Evolutionary conservation across 2,797 vertebrate genomes (phyloP).

Genomic region (Arremon brunneinucha): DNA sequence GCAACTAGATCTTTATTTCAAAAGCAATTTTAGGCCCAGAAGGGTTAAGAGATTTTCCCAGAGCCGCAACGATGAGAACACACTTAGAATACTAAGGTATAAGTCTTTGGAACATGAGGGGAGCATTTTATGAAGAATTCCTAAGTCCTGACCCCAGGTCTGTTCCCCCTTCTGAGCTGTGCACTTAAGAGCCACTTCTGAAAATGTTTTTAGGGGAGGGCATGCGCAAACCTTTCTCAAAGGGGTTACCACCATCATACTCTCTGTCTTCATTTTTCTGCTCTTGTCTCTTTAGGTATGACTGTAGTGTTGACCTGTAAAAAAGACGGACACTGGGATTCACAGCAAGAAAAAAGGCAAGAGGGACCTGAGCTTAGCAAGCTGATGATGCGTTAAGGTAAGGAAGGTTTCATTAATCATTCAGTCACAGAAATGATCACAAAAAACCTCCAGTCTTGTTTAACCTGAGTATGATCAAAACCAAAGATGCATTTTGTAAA

Average conservation of each 20-base stretch:
- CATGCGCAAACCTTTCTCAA: conserved; percentile 82
- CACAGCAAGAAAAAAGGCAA: background rate
- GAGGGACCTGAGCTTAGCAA: background rate
- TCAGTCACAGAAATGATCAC: background rate
- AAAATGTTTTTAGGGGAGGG: background rate
- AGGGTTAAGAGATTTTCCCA: background rate
- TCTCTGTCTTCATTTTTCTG: conserved; percentile 49
- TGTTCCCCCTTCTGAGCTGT: background rate
- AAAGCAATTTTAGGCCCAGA: background rate
- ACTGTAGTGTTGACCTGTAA: conserved; percentile 88
- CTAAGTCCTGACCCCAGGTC: background rate
- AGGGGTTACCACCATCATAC: conserved; percentile 77
- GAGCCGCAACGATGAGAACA: background rate
- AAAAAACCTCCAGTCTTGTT: fast-evolving
- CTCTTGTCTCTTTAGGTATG: conserved; percentile 86
- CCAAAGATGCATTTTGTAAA: background rate
- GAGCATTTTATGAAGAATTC: background rate
- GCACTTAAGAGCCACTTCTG: background rate
- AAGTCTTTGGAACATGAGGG: background rate
- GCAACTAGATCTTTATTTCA: background rate
- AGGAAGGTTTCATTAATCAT: background rate
- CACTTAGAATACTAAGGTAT: background rate
- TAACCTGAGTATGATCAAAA: background rate
- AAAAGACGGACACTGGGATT: background rate
- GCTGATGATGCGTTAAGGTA: background rate